These are phyloP conservation scores for Lynx canadensis DNA, from an alignment of 2,113 vertebrate genomes.

Conservation along the genomic window DNA sequence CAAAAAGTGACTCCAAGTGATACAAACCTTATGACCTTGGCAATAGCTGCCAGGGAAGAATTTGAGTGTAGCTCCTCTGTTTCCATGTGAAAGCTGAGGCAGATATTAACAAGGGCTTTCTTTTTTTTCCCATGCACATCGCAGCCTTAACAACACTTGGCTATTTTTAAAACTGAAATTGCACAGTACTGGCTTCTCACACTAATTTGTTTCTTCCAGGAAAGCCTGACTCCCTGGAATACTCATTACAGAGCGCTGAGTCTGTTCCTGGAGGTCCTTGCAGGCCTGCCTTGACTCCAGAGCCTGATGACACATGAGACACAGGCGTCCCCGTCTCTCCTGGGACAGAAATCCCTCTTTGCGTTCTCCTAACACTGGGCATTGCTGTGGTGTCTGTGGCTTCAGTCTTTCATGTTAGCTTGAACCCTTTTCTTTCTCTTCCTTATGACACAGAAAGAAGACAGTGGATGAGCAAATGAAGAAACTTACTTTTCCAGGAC, in stretches of 20 bases:
- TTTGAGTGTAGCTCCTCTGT: not conserved
- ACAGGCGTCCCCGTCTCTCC: not conserved
- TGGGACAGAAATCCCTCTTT: not conserved
- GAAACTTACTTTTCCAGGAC: not conserved
- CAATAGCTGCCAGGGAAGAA: conserved; percentile 12
- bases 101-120: conserved; percentile 50
- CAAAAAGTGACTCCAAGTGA: not conserved
- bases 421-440: not conserved
- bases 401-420: not conserved
- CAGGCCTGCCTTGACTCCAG: not conserved
- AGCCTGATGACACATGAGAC: not conserved
- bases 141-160: conserved; percentile 58
- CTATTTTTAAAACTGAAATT: conserved; percentile 79
- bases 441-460: not conserved
- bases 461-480: not conserved
- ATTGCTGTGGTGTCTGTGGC: not conserved
- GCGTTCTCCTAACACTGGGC: not conserved
- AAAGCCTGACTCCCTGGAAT: conserved; percentile 66
- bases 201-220: conserved; percentile 78
- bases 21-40: not conserved
- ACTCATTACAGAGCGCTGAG: conserved; percentile 38
- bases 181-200: conserved; percentile 61
- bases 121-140: conserved; percentile 43
- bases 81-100: not conserved
- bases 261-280: conserved; percentile 68